Evolutionary conservation across 1,140 invertebrate genomes (phyloP), one percentile per base, ranked within the genome.

Genomic region (Mizuhopecten yessoensis): DNA sequence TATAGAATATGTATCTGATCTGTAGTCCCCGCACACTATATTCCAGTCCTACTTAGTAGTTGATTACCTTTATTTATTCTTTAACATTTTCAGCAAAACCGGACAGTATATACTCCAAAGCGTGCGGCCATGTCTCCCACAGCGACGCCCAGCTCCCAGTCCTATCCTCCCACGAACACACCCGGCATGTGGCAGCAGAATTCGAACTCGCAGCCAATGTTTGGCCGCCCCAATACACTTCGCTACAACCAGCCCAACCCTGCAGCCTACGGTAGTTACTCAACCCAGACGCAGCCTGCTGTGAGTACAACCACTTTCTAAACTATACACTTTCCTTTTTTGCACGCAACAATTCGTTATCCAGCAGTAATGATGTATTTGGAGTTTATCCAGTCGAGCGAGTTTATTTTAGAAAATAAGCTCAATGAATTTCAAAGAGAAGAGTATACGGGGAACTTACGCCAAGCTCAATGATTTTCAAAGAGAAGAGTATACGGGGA

Each of bases 41-140:
- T 13, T 39, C 5, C 0, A 75, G 57, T 75, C 17, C 9, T 75
- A 29, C 57, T 29, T 75, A 75, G 57, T 75, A 75, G 23, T 17
- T 75, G 57, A 75, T 75, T 75, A 75, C 9, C n/a, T 75, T 75
- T 75, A 75, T 75, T 75, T 75, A 75, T 75, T 75, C 57, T 75
- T 75, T 75, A 75, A 75, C 57, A 75, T n/a, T 75, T 75, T 13
- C 57, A 75, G 57, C 57, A 23, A 17, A 75, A 75, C 57, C 57
- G 57, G 57, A 75, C 57, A 29, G 57, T 75, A 29, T 75, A 75
- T 75, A 75, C 57, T 75, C 57, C 57, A 5, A 75, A 75, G 29
- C 57, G n/a, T 75, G 3, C 57, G 2, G 57, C 23, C 0, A 75
- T 75, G 57, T 75, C 57, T 29, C 57, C 57, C 5, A 75, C 57